Evolutionary conservation across 2,113 vertebrate species (phyloP), one percentile per base, ranked within the genome.

Genomic region (Mastomys coucha): DNA sequence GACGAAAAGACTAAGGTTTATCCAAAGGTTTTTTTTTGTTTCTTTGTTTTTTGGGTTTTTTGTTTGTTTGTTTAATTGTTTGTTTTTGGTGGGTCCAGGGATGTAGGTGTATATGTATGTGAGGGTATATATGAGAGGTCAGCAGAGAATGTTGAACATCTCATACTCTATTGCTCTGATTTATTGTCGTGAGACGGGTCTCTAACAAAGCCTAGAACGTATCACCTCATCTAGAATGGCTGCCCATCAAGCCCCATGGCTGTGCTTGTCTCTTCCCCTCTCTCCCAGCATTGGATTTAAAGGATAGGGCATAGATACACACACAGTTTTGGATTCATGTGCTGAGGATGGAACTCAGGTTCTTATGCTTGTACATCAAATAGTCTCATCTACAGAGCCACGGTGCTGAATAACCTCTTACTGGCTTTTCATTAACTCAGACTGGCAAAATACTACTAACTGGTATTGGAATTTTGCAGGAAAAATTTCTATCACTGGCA

Each of bases 381-480:
- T 75, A 9, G 20, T 76, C 42, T 76, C n/a, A 49, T 4, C 10
- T 2, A 63, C n/a, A 63, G n/a, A 84, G 13, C 80, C 24, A 39
- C 51, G 16, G 53, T 7, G 58, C 22, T 85, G 75, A 92, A 73
- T 17, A 56, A 45, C 7, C 3, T 67, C 28, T 60, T 73, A 42
- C 56, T 70, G 26, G 33, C 14, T 70, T 80, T 93, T 45, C 17
- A 70, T 94, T 94, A 77, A 90, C 90, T 89, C 17, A 94, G 51
- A 92, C 90, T 45, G n/a, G 3, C 80, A 17, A 96, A 67, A 8
- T 17, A 2, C 2, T 56, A 60, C 7, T 65, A 89, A 63, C 31
- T 88, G 69, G 6, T 4, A 73, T 69, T 51, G 42, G 51, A 16
- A 88, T 94, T 96, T 94, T 94, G 7, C 10, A 88, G 93, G 80